phyloP scores from a whole-genome alignment of 2,888 invertebrate species.

The Orthonevra nobilis region DNA sequence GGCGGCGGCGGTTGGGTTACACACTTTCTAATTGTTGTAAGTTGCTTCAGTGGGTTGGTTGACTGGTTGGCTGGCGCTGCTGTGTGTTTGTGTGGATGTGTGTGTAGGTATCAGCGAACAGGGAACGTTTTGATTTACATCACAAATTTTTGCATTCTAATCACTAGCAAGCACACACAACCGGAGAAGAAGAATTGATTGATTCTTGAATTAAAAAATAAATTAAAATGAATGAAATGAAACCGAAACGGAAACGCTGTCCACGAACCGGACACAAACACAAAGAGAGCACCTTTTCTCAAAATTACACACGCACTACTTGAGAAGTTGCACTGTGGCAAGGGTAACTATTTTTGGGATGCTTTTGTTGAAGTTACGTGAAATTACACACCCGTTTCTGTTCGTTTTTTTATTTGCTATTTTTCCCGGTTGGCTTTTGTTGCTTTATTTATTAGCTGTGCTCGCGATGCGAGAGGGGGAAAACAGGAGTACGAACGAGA shows the following conservation, averaged over 20 bases:
- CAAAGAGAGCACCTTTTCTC: slow-evolving; percentile 11
- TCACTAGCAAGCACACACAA: slow-evolving; percentile 4
- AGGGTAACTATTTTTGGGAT: neutral
- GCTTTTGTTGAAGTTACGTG: slow-evolving; percentile 15
- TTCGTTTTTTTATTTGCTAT: neutral
- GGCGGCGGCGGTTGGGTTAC: slow-evolving; percentile 30
- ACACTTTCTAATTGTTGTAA: slow-evolving; percentile 52
- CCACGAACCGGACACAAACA: neutral
- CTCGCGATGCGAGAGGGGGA: slow-evolving; percentile 24
- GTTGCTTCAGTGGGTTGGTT: slow-evolving; percentile 1
- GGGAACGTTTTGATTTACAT: slow-evolving; percentile 32
- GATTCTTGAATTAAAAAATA: slow-evolving; percentile 5
- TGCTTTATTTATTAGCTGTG: slow-evolving; percentile 38
- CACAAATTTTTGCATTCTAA: slow-evolving; percentile 1
- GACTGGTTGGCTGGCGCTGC: neutral
- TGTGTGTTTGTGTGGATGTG: neutral
- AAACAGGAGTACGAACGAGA: slow-evolving; percentile 49
- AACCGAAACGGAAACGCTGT: too few species aligned
- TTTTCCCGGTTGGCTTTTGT: slow-evolving; percentile 2
- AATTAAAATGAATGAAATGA: neutral
- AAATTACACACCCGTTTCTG: slow-evolving; percentile 46
- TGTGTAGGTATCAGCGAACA: neutral
- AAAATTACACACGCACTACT: neutral
- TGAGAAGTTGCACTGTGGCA: neutral
- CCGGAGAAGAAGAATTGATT: slow-evolving; percentile 22